Evolutionary conservation across 2,888 invertebrate species (phyloP), one percentile per base, ranked within the genome.

Genomic region (Arrhopalites spinosus): DNA sequence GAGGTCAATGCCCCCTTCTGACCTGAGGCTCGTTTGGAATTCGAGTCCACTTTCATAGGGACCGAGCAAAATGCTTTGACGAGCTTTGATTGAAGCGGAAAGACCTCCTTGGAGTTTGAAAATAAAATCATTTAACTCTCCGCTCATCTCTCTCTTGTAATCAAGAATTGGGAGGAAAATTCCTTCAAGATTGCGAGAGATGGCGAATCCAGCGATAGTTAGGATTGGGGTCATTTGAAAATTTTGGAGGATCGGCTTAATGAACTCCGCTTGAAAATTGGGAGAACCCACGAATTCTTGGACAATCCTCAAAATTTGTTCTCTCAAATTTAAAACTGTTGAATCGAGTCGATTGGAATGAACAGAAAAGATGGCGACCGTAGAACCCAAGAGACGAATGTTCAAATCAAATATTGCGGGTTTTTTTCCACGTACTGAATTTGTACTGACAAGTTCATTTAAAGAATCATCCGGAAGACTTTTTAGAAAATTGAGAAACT

Each of bases 361-460:
- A 70, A 86, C 84, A 71, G 91, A 92, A 0, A 92, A 85, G 87
- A 93, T 93, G 0, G 90, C 86, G 23, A 94, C 86, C 84, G 96
- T 96, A 5, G 93, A 92, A 17, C 96, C 96, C 83, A 96, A 94
- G n/a, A 95, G 85, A 83, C 94, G 93, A 8, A 95, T 81, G 77
- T 92, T 94, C 1, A 94, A 78, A 84, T 93, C 94, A 20, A 78
- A 63, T 8, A 25, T 78, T 36, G 20, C 36, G 70, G 53, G 53
- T 53, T 20, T 20, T 20, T 13, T 36, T 61, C 59, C 27, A 45
- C 47, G 17, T 7, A 45, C 13, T 25, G 30, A 27, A 13, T 43
- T 43, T 59, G 56, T 17, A 8, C 30, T 2, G 3, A 23, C 25
- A 23, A 63, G 27, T 2, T 29, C 63, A 17, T 53, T 29, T 23